Evolutionary conservation across 2,797 vertebrate species (phyloP), one percentile per base, ranked within the genome.

Genomic region (Natrix natrix): DNA sequence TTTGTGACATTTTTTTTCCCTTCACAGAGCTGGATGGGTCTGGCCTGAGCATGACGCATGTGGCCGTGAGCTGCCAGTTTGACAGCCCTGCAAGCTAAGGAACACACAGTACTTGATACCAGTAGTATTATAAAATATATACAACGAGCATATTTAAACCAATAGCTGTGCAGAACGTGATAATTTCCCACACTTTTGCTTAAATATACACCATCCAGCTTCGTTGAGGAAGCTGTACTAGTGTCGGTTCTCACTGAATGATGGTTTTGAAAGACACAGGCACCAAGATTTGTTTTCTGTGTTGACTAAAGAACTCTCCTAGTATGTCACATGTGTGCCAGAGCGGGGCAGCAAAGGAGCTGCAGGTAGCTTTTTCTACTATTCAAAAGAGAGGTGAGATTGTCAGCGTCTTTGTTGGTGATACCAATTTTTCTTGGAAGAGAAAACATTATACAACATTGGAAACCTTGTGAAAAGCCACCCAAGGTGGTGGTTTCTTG

Each of bases 331-430:
- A 60, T 37, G 22, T 63, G 56, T 5, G 48, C 93, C 90, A 89
- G 90, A 86, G 63, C 87, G 8, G 90, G 93, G 93, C 90, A 93
- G 87, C 69, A 93, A 89, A 89, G n/a, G 8, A 61, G 66, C 48
- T 89, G 32, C 24, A 14, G 32, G 52, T 59, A 37, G 6, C 3
- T 8, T 74, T 74, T 74, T 7, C 26, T 57, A 8, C 69, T 54
- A 32, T 5, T 60, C 28, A 59, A 89, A 83, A 4, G 48, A 7
- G 56, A 83, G 17, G 20, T 54, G 56, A n/a, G 87, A 69, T 56
- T 43, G 22, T 28, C 8, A n/a, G 63, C 22, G 17, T 32, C 54
- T 12, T 74, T 89, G 20, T 6, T 86, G 28, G 26, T 24, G 17
- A 13, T 11, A 26, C 3, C 28, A 17, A 32, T 17, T 20, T 56